A percentile compares a stretch with the other conserved stretches of the same genome.
Conservation (phyloP, 1,140 invertebrate species). For the Himalopsyche phryganea region DNA sequence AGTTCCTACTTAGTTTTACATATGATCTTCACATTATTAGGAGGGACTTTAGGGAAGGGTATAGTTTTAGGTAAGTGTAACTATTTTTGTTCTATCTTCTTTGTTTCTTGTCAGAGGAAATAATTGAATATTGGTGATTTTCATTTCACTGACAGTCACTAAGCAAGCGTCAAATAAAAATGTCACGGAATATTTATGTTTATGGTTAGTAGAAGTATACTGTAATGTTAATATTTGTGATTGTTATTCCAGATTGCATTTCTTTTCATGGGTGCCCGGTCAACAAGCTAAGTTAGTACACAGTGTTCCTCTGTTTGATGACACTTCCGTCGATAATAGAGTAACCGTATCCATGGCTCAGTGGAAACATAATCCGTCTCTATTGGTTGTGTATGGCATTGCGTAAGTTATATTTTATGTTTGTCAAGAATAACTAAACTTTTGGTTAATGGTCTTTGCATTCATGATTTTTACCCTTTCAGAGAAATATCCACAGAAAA, state of each 20-base stretch:
- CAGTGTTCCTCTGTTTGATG: slow-evolving; percentile 54
- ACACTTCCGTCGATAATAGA: slow-evolving; percentile 56
- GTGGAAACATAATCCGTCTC: slow-evolving; percentile 56
- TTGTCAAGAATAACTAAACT: too few relatives aligned
- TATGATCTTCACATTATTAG: slow-evolving; percentile 28
- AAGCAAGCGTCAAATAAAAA: neutral
- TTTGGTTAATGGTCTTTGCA: too few relatives aligned
- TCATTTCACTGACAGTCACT: too few relatives aligned
- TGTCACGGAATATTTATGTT: too few relatives aligned
- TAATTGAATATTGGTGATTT: too few relatives aligned
- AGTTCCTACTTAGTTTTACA: slow-evolving; percentile 85
- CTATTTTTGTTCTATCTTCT: neutral
- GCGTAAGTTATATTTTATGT: slow-evolving; percentile 41
- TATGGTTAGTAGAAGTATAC: too few relatives aligned
- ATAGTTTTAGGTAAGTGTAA: slow-evolving; percentile 43
- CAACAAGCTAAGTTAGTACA: slow-evolving; percentile 44
- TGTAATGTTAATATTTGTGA: neutral
- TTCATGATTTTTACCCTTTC: slow-evolving; percentile 37
- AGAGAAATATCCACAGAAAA: slow-evolving; percentile 49
- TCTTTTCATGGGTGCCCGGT: slow-evolving; percentile 49
- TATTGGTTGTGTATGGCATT: slow-evolving; percentile 57
- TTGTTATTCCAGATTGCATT: slow-evolving; percentile 43
- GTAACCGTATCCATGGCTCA: slow-evolving; percentile 58
- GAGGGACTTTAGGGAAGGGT: slow-evolving; percentile 40
- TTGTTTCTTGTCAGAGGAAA: too few relatives aligned